Percentiles rank a stretch among this genome's conserved stretches.
Evolutionary conservation across 2,797 vertebrate genomes (phyloP).

Genomic region (Okamejei kenojei): DNA sequence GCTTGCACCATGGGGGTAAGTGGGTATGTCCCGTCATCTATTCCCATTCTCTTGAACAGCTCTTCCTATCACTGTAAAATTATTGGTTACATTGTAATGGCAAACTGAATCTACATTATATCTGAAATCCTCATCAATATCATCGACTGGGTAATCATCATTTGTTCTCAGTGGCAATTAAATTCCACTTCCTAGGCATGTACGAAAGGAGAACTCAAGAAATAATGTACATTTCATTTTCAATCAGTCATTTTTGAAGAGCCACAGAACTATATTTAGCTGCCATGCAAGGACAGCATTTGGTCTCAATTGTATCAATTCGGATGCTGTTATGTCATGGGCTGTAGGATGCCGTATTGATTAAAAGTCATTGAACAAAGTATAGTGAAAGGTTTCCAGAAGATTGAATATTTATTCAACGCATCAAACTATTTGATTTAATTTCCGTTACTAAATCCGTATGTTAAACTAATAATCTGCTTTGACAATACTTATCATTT

Average conservation of each 20-base stretch:
- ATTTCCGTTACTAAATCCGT: not conserved
- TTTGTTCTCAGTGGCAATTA: not conserved
- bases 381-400: not conserved
- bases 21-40: not conserved
- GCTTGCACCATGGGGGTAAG: not conserved
- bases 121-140: not conserved
- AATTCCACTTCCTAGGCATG: not conserved
- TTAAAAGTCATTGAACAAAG: not conserved
- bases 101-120: not conserved
- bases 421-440: not conserved
- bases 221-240: not conserved
- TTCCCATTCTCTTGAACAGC: not conserved
- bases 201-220: not conserved
- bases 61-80: not conserved
- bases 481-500: not conserved
- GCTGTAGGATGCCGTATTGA: not conserved
- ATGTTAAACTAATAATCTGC: not conserved
- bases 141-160: not conserved
- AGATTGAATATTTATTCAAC: not conserved
- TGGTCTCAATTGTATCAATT: not conserved
- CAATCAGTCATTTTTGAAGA: not conserved
- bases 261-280: not conserved
- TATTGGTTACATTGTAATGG: not conserved
- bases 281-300: not conserved
- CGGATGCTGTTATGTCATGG: not conserved